phyloP scores from a whole-genome alignment of 2,113 vertebrate species.

The Tychaedon coryphoeus region DNA sequence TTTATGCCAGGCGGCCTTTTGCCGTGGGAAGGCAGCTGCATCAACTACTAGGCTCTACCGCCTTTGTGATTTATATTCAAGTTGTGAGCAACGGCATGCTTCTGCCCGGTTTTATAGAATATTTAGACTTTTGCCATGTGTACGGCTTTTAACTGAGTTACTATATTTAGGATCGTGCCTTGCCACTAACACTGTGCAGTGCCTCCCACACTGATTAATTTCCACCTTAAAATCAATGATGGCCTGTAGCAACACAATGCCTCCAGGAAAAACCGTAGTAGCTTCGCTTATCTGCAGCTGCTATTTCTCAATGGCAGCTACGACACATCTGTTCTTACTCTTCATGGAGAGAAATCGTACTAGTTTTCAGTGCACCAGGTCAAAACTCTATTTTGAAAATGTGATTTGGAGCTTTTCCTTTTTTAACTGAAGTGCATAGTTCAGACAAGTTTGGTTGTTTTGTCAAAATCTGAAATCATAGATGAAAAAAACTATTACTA shows the following conservation, averaged over 20 bases:
- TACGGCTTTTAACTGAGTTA: neutral
- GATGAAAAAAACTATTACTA: neutral
- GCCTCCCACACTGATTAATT: neutral
- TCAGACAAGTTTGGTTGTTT: neutral
- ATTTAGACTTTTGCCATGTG: too few relatives aligned
- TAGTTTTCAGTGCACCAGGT: neutral
- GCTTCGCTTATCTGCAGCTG: neutral
- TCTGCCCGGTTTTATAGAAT: fast-evolving
- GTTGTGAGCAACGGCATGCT: neutral
- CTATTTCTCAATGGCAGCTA: fast-evolving
- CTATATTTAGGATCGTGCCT: neutral
- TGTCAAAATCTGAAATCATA: neutral
- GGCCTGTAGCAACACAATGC: neutral
- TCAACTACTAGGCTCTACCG: neutral
- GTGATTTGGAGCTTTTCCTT: neutral
- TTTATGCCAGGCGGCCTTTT: neutral
- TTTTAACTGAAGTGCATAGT: neutral
- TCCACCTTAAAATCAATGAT: neutral
- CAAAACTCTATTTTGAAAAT: neutral
- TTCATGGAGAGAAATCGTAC: neutral
- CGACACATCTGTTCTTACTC: neutral
- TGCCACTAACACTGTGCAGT: neutral
- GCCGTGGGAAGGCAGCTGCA: neutral
- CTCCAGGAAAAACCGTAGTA: fast-evolving
- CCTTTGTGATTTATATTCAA: neutral